These are phyloP conservation scores for rabbit (Oryctolagus cuniculus) DNA, from an alignment of 2,113 vertebrate genomes.

Conservation along the genomic window DNA sequence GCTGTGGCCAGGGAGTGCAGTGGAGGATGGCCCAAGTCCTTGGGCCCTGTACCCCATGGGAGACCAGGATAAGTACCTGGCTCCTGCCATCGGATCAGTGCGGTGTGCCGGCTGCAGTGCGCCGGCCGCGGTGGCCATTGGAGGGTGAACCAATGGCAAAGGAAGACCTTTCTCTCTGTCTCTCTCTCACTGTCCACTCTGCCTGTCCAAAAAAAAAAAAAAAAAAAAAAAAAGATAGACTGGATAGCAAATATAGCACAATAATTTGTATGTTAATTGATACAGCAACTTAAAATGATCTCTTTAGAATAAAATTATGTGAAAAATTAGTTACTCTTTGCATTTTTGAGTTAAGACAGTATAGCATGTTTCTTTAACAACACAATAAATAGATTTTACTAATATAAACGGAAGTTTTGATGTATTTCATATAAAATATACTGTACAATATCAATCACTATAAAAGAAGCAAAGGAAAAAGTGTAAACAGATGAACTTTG, in stretches of 20 bases:
- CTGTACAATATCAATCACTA: conserved; percentile 66
- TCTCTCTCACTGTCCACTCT: too few species aligned
- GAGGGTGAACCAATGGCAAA: too few species aligned
- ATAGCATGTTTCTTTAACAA: conserved; percentile 43
- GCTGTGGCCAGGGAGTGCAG: too few species aligned
- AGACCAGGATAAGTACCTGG: too few species aligned
- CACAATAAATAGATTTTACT: conserved; percentile 41
- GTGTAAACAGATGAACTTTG: conserved; percentile 85
- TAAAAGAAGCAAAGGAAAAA: conserved; percentile 83
- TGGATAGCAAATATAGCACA: conserved; percentile 30
- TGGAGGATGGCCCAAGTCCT: too few species aligned
- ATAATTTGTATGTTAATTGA: conserved; percentile 30
- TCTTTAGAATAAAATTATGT: conserved; percentile 39
- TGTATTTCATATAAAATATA: conserved; percentile 63
- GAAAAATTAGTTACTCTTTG: conserved; percentile 40
- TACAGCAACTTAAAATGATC: neutral
- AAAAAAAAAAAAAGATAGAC: too few species aligned
- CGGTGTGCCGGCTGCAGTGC: too few species aligned
- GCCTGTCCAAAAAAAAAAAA: too few species aligned
- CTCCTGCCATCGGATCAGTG: too few species aligned
- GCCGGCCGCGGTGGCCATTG: too few species aligned
- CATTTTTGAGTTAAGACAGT: conserved; percentile 41
- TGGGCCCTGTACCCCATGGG: too few species aligned
- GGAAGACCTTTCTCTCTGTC: too few species aligned
- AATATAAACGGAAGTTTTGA: conserved; percentile 57